Evolutionary conservation across 1,140 invertebrate genomes (phyloP), one percentile per base, ranked within the genome.

Genomic region (Cyphomyrmex costatus): DNA sequence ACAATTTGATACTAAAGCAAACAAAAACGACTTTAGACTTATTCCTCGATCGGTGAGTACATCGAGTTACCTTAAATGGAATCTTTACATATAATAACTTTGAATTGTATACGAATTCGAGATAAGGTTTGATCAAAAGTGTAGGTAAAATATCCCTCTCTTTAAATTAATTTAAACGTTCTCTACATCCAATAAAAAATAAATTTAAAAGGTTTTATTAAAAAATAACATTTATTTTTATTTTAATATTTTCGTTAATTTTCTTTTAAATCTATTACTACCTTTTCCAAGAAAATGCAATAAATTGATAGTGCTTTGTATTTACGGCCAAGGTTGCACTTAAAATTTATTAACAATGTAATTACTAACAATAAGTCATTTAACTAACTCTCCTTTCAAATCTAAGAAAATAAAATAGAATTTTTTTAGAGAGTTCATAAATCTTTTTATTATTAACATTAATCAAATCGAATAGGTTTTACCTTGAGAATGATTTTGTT

Each of bases 401-500:
- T 42, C 10, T 3, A 21, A 21, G 36, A 42, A 12, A 66, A 36
- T 12, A 66, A 36, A 12, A 21, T 21, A 36, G 1, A 65, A 63
- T n/a, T n/a, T 33, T 16, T 1, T 36, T 36, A 6, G n/a, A 42
- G 7, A 19, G 21, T 36, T 74, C 16, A 24, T 42, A 24, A 76
- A 76, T 36, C 46, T 76, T 24, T 24, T 24, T 36, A 36, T 56
- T 58, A 74, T 42, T 12, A 14, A 60, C 14, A 74, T 42, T 19
- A 14, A 60, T 14, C 19, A 8, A 49, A 36, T 27, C 19, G 19
- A 27, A 12, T 36, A 14, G 21, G 14, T 33, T 46, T 30, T 36
- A 33, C 12, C 24, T 60, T 12, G 14, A 7, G 7, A 46, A 21
- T 19, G 42, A 60, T 74, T 60, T 82, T 58, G 33, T 80, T 71